These are phyloP conservation scores for Saccostrea echinata DNA, from an alignment of 1,140 invertebrate species.

Conservation along the genomic window DNA sequence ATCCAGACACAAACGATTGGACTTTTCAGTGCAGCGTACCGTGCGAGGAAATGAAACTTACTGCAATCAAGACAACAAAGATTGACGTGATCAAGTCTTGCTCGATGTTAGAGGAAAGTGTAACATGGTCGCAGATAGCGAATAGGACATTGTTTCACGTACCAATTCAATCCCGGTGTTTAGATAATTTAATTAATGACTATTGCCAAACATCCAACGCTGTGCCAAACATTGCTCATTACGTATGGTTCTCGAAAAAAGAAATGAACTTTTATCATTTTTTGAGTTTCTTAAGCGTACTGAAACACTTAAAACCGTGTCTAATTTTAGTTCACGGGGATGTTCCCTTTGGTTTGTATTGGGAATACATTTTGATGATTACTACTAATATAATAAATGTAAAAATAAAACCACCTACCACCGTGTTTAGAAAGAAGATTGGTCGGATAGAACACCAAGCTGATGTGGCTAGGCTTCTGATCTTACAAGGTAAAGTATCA, in stretches of 20 bases:
- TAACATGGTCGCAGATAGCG: background rate
- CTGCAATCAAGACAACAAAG: background rate
- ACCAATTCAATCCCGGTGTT: background rate
- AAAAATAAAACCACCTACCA: slow-evolving; percentile 35
- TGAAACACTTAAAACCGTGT: slow-evolving; percentile 56
- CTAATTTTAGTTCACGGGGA: slow-evolving; percentile 60
- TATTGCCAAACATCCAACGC: background rate
- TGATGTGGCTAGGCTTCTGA: slow-evolving; percentile 58
- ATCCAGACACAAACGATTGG: slow-evolving; percentile 24
- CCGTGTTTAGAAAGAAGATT: slow-evolving; percentile 45
- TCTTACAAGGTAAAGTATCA: slow-evolving; percentile 51
- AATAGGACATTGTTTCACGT: background rate
- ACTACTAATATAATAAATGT: slow-evolving; percentile 58
- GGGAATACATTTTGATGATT: slow-evolving; percentile 41
- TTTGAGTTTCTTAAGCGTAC: slow-evolving; percentile 39
- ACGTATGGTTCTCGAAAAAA: slow-evolving; percentile 42
- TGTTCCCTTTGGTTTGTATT: slow-evolving; percentile 55
- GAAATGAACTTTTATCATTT: slow-evolving; percentile 45
- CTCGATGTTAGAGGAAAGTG: background rate
- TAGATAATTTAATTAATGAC: slow-evolving; percentile 1
- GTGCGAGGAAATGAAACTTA: background rate
- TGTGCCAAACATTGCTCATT: slow-evolving; percentile 47
- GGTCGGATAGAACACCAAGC: slow-evolving; percentile 59
- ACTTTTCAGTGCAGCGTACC: background rate
- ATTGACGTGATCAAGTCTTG: slow-evolving; percentile 18